Conservation (phyloP, 2,888 invertebrate species). For the Xylota sylvarum region DNA sequence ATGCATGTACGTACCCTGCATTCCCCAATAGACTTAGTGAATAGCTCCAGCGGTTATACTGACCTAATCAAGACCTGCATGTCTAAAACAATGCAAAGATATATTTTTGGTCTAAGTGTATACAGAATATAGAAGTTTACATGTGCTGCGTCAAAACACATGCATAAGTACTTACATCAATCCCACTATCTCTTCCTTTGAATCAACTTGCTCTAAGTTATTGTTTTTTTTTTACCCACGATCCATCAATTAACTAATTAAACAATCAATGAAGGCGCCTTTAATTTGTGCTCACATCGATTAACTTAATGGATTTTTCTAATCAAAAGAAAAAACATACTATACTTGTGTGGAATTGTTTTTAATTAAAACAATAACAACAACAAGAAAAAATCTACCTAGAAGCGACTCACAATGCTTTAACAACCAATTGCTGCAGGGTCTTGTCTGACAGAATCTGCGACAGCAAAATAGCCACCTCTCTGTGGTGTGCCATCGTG, state of each 20-base stretch:
- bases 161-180: too few species aligned
- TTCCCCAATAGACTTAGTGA: too few species aligned
- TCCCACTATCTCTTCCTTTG: too few species aligned
- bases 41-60: too few species aligned
- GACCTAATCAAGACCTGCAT: too few species aligned
- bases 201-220: too few species aligned
- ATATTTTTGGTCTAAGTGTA: too few species aligned
- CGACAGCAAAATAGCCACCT: neutral
- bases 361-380: slow-evolving; percentile 41
- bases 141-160: too few species aligned
- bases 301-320: slow-evolving; percentile 9
- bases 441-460: neutral
- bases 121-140: too few species aligned
- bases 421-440: slow-evolving; percentile 37
- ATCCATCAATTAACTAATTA: slow-evolving; percentile 21
- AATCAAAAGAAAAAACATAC: neutral
- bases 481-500: slow-evolving; percentile 22
- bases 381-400: slow-evolving; percentile 6
- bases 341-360: neutral
- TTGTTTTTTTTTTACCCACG: neutral
- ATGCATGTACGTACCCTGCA: too few species aligned
- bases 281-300: slow-evolving; percentile 17
- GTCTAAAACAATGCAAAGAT: too few species aligned
- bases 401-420: neutral
- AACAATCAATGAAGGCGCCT: slow-evolving; percentile 24